Percentiles rank a stretch among this genome's conserved stretches.
Evolutionary conservation across 2,113 vertebrate species (phyloP).

Genomic region (Corapipo altera): DNA sequence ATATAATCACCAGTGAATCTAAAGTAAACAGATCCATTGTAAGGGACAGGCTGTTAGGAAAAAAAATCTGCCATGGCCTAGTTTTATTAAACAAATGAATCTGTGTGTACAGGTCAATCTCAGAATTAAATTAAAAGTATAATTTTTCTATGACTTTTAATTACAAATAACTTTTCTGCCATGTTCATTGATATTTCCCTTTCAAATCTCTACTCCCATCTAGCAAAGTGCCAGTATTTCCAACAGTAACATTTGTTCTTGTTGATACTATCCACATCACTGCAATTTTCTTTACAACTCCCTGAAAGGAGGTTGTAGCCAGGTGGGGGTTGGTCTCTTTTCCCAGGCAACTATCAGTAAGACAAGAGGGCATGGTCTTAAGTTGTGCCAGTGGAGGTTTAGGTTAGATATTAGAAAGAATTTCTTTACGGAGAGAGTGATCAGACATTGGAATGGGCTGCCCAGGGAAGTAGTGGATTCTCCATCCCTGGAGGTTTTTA

Average conservation of each 20-base stretch:
- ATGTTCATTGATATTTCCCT: background rate
- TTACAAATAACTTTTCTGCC: background rate
- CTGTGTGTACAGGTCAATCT: background rate
- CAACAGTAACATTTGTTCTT: background rate
- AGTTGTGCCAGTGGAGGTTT: too few relatives aligned
- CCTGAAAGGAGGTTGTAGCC: too few relatives aligned
- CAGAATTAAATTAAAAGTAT: slow-evolving; percentile 1
- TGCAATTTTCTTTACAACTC: background rate
- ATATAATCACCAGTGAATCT: slow-evolving; percentile 55
- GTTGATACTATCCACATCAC: background rate
- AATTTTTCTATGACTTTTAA: background rate
- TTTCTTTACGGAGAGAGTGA: too few relatives aligned
- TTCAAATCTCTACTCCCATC: background rate
- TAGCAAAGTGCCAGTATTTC: background rate
- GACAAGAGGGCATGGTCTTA: too few relatives aligned
- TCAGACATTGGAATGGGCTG: too few relatives aligned
- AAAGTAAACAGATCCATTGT: slow-evolving; percentile 21
- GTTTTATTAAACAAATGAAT: slow-evolving; percentile 12
- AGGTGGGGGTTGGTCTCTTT: too few relatives aligned
- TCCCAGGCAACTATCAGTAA: too few relatives aligned
- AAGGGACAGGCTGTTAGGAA: background rate
- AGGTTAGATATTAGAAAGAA: too few relatives aligned
- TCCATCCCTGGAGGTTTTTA: too few relatives aligned
- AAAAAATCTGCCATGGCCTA: background rate
- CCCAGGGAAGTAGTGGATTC: too few relatives aligned